Conservation (phyloP, 2,113 vertebrate species). For the Martes martes region DNA sequence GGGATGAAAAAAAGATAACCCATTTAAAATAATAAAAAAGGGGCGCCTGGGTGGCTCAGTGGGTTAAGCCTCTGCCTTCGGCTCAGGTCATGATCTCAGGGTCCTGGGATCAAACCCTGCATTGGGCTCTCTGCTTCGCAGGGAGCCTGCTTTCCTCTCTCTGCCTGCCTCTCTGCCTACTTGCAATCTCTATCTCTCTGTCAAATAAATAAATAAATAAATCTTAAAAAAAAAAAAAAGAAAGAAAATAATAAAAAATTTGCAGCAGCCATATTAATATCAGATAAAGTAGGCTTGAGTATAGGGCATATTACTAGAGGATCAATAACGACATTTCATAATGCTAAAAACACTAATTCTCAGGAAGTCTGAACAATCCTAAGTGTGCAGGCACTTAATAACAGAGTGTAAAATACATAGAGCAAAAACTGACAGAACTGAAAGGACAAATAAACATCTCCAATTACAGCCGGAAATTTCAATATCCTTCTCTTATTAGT, state of each 20-base stretch:
- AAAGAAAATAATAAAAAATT: neutral
- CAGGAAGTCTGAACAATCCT: neutral
- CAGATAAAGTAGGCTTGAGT: neutral
- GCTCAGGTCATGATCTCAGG: too few species aligned
- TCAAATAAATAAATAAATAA: too few species aligned
- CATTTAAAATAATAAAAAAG: neutral
- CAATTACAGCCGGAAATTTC: neutral
- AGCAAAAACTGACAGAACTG: neutral
- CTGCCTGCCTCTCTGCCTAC: too few species aligned
- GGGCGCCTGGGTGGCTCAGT: too few species aligned
- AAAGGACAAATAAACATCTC: neutral
- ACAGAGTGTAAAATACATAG: neutral
- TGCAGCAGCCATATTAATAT: neutral
- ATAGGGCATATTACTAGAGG: neutral
- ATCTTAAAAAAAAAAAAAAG: too few species aligned
- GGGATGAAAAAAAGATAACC: neutral
- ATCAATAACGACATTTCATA: constrained; percentile 16
- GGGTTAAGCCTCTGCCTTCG: too few species aligned
- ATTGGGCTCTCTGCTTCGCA: too few species aligned
- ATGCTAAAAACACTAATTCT: neutral
- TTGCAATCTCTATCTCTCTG: too few species aligned
- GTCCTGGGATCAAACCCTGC: too few species aligned
- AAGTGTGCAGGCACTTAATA: neutral
- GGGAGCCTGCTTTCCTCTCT: too few species aligned
- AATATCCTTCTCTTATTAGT: neutral